Evolutionary conservation across 2,888 invertebrate species (phyloP).

Genomic region (Scaeva pyrastri): DNA sequence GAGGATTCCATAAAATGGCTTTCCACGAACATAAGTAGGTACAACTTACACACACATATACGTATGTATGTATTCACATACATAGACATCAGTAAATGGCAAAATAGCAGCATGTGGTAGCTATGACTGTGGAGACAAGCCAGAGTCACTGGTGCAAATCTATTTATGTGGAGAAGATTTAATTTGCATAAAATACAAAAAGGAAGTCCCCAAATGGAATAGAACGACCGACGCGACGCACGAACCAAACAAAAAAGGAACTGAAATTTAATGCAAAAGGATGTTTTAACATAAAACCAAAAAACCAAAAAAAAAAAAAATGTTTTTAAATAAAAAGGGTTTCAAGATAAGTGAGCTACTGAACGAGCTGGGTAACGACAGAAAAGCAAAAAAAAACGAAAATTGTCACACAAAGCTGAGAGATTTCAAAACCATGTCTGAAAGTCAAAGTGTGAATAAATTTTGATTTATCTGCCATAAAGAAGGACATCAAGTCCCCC

Average conservation of each 20-base stretch:
- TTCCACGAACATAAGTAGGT: slow-evolving; percentile 24
- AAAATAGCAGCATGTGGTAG: slow-evolving; percentile 13
- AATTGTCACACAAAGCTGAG: slow-evolving; percentile 44
- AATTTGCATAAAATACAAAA: slow-evolving; percentile 70
- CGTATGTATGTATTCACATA: too few relatives aligned
- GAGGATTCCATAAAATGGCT: slow-evolving; percentile 62
- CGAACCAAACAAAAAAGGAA: neutral
- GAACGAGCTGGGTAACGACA: slow-evolving; percentile 8
- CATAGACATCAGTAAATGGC: neutral
- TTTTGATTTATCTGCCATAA: slow-evolving; percentile 34
- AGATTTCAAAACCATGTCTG: slow-evolving; percentile 24
- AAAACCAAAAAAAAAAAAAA: too few relatives aligned
- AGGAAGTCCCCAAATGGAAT: slow-evolving; percentile 31
- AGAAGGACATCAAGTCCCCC: neutral
- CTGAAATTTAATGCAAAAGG: slow-evolving; percentile 29
- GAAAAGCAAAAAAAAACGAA: slow-evolving; percentile 10
- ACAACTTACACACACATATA: slow-evolving; percentile 1
- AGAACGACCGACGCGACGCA: neutral
- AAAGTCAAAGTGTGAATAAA: slow-evolving; percentile 59
- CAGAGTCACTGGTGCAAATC: slow-evolving; percentile 42
- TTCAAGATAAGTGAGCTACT: slow-evolving; percentile 34
- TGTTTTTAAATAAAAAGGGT: too few relatives aligned
- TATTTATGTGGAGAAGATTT: slow-evolving; percentile 68
- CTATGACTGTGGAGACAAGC: slow-evolving; percentile 48
- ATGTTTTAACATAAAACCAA: slow-evolving; percentile 2